phyloP scores from a whole-genome alignment of 1,140 invertebrate species.

The Bombus waltoni region DNA sequence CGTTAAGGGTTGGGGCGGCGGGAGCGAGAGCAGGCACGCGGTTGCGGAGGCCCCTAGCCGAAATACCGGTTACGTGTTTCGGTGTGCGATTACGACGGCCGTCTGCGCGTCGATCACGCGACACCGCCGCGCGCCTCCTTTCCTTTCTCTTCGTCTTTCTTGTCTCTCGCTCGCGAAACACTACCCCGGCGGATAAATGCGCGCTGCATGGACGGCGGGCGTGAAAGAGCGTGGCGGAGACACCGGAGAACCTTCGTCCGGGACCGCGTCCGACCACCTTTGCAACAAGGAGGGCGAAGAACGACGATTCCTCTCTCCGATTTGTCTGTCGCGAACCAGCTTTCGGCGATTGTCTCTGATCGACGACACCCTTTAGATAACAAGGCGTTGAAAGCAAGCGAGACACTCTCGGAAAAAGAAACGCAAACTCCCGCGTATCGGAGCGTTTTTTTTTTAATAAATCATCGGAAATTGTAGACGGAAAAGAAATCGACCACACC shows the following conservation, averaged over 20 bases:
- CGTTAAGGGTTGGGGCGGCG: not conserved
- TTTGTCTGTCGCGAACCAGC: no score
- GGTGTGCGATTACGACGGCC: constrained; percentile 51
- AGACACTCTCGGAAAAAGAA: no score
- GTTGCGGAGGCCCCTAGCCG: constrained; percentile 2
- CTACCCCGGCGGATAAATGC: constrained; percentile 15
- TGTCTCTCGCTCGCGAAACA: constrained; percentile 24
- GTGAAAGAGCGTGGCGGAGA: constrained; percentile 1
- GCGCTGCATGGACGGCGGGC: constrained; percentile 9
- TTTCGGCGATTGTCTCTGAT: no score
- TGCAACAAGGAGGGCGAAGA: not conserved
- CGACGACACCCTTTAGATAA: no score
- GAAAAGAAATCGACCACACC: no score
- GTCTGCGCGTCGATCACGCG: constrained; percentile 56
- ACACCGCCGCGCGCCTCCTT: constrained; percentile 38
- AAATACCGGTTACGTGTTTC: constrained; percentile 57
- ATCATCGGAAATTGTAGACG: no score
- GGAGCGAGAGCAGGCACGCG: not conserved
- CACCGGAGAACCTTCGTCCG: not conserved
- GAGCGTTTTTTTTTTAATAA: no score
- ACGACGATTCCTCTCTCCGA: no score
- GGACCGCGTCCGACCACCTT: not conserved
- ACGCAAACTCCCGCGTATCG: no score
- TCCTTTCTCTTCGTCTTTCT: constrained; percentile 12
- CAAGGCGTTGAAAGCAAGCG: no score